A percentile compares a stretch with the other conserved stretches of the same genome.
Evolutionary conservation across 92 coral and sea anemone genomes (phyloP).

Genomic region (Parazoanthus swiftii): DNA sequence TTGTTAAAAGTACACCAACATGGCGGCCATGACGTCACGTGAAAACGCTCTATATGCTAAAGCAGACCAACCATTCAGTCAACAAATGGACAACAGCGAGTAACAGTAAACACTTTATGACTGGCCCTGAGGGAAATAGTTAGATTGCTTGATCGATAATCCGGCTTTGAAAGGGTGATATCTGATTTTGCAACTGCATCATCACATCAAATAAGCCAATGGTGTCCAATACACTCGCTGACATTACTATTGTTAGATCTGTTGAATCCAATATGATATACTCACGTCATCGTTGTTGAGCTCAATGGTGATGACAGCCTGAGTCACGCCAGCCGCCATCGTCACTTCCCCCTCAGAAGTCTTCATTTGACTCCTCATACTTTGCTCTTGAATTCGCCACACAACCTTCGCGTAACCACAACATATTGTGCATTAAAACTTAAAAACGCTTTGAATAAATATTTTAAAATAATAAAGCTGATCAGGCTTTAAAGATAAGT

Average conservation of each 20-base stretch:
- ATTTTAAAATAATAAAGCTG: not conserved
- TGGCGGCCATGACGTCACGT: too few species aligned
- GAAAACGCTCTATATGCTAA: too few species aligned
- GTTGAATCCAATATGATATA: not conserved
- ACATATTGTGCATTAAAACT: not conserved
- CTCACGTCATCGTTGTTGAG: slow-evolving; percentile 73
- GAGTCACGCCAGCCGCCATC: slow-evolving; percentile 63
- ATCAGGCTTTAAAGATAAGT: too few species aligned
- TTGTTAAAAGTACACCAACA: too few species aligned
- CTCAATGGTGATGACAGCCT: slow-evolving; percentile 54
- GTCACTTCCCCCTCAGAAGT: slow-evolving; percentile 70
- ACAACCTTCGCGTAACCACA: slow-evolving; percentile 56
- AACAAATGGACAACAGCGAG: too few species aligned
- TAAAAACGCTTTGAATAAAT: not conserved
- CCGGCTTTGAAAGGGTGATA: too few species aligned
- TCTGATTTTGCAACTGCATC: too few species aligned
- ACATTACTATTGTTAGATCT: not conserved
- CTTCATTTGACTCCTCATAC: slow-evolving; percentile 54
- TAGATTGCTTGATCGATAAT: too few species aligned
- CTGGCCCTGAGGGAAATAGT: too few species aligned
- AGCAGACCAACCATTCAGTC: too few species aligned
- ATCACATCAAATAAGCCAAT: not conserved
- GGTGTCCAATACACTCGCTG: not conserved
- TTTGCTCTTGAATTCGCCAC: slow-evolving; percentile 73
- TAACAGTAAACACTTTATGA: too few species aligned